These are phyloP conservation scores for Drosophila teissieri DNA, from an alignment of 1,140 invertebrate genomes.

Conservation along the genomic window DNA sequence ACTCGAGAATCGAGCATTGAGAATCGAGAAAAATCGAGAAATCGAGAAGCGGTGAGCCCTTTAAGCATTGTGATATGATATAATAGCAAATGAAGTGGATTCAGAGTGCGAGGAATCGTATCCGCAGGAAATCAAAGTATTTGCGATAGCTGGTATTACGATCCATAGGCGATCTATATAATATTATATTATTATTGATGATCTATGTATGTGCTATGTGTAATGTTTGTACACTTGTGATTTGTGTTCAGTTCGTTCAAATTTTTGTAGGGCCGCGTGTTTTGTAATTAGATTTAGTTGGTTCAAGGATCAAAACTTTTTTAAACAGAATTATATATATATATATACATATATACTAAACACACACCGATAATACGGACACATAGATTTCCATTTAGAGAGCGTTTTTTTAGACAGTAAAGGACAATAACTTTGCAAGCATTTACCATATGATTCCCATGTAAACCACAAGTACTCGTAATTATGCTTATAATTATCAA, in stretches of 20 bases:
- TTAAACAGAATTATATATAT: neutral
- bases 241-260: slow-evolving; percentile 35
- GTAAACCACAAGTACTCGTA: slow-evolving; percentile 6
- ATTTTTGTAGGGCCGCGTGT: slow-evolving; percentile 42
- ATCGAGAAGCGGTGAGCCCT: slow-evolving; percentile 16
- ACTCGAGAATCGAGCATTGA: neutral
- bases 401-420: slow-evolving; percentile 52
- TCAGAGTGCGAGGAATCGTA: slow-evolving; percentile 13
- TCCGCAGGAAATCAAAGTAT: slow-evolving; percentile 42
- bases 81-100: slow-evolving; percentile 20
- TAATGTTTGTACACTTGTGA: slow-evolving; percentile 41
- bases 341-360: neutral
- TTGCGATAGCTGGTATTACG: slow-evolving; percentile 37
- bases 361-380: slow-evolving; percentile 1
- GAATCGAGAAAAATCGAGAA: too few species aligned
- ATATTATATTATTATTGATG: slow-evolving; percentile 16
- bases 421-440: slow-evolving; percentile 78
- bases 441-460: slow-evolving; percentile 46
- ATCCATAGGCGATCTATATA: slow-evolving; percentile 14
- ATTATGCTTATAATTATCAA: slow-evolving; percentile 30
- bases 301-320: slow-evolving; percentile 40
- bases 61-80: slow-evolving; percentile 70
- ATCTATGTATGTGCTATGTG: slow-evolving; percentile 6
- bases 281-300: slow-evolving; percentile 49
- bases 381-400: slow-evolving; percentile 39